Percentiles rank a stretch among this genome's conserved stretches.
phyloP scores from a whole-genome alignment of 2,888 invertebrate species.

The Dendrolimus houi region DNA sequence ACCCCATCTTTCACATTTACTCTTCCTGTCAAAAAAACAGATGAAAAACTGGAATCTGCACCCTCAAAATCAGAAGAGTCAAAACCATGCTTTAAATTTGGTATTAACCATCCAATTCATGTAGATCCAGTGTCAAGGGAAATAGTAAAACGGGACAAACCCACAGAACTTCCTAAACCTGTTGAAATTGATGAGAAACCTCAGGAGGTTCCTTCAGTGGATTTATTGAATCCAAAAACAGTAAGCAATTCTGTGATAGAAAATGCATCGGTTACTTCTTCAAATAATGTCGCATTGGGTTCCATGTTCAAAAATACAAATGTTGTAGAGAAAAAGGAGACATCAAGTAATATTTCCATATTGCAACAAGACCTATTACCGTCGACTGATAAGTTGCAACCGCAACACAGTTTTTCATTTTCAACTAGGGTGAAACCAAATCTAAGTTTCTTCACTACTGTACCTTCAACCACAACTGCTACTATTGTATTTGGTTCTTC shows the following conservation, averaged over 20 bases:
- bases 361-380: not conserved
- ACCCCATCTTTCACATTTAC: conserved; percentile 35
- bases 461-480: conserved; percentile 13
- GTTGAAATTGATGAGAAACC: conserved; percentile 25
- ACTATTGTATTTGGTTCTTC: conserved; percentile 20
- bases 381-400: conserved; percentile 10
- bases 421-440: conserved; percentile 11
- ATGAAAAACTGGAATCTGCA: conserved; percentile 14
- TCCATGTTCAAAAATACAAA: no score
- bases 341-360: conserved; percentile 1
- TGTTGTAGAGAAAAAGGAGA: conserved; percentile 3
- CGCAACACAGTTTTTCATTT: conserved; percentile 21
- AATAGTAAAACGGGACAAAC: conserved; percentile 1
- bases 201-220: conserved; percentile 39
- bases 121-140: no score
- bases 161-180: conserved; percentile 12
- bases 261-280: no score
- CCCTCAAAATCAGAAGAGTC: conserved; percentile 13
- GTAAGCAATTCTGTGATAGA: no score
- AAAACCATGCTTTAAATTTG: conserved; percentile 37
- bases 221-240: conserved; percentile 10
- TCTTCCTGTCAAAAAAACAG: conserved; percentile 24
- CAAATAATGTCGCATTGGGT: no score
- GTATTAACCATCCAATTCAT: conserved; percentile 15
- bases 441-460: conserved; percentile 22